phyloP scores from a whole-genome alignment of 1,140 invertebrate genomes.

The Drosophila burlai region DNA sequence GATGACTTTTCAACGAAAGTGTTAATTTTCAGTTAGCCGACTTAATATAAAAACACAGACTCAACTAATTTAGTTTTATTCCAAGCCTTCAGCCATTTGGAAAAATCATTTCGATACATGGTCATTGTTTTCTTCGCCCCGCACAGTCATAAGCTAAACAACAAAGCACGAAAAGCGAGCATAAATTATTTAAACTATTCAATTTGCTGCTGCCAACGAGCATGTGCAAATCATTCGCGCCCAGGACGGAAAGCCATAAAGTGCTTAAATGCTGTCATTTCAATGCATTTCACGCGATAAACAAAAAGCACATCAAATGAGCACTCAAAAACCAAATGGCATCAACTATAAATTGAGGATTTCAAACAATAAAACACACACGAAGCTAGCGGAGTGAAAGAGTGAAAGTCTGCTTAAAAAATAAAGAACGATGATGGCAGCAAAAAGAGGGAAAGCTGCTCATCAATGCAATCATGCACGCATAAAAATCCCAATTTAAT shows the following conservation, averaged over 20 bases:
- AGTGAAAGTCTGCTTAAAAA: constrained; percentile 1
- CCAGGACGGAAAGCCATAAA: constrained; percentile 38
- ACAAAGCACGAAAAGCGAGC: constrained; percentile 11
- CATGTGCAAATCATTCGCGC: constrained; percentile 41
- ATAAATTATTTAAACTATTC: constrained; percentile 64
- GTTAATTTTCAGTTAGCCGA: not conserved
- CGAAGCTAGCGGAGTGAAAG: constrained; percentile 7
- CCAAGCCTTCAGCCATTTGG: not conserved
- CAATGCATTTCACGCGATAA: constrained; percentile 46
- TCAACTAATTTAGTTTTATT: not conserved
- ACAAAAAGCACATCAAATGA: constrained; percentile 37
- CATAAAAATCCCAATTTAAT: constrained; percentile 81
- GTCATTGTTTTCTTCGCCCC: constrained; percentile 9
- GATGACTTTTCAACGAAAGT: not conserved
- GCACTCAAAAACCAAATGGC: constrained; percentile 29
- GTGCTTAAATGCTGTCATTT: constrained; percentile 45
- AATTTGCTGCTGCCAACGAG: constrained; percentile 21
- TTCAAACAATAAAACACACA: constrained; percentile 60
- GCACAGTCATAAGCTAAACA: constrained; percentile 19
- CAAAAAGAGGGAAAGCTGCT: constrained; percentile 41
- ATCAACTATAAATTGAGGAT: constrained; percentile 67
- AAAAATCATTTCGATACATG: not conserved
- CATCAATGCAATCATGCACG: constrained; percentile 77
- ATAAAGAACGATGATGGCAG: not conserved
- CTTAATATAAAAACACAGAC: not conserved